phyloP scores from a whole-genome alignment of 2,113 vertebrate genomes.

The Dinomys branickii region DNA sequence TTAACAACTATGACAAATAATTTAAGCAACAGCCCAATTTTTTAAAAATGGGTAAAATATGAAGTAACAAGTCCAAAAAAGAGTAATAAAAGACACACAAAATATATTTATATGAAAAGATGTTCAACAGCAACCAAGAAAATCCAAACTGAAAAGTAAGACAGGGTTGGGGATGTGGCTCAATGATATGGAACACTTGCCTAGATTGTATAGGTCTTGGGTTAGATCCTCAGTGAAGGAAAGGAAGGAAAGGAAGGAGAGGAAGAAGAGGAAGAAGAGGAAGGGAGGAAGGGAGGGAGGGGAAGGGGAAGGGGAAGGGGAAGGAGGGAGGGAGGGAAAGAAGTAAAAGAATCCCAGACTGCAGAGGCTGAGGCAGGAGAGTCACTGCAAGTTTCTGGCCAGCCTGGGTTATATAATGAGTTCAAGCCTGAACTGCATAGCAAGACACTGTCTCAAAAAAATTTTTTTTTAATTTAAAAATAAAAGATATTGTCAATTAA shows the following conservation, averaged over 20 bases:
- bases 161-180: neutral
- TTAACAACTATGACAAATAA: slow-evolving; percentile 17
- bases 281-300: no score
- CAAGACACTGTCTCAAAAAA: neutral
- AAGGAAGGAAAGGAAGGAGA: neutral
- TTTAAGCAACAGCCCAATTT: slow-evolving; percentile 11
- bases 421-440: neutral
- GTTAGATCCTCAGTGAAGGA: neutral
- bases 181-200: neutral
- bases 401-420: neutral
- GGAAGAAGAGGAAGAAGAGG: no score
- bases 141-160: slow-evolving; percentile 22
- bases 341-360: neutral
- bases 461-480: neutral
- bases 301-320: no score
- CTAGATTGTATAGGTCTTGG: neutral
- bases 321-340: no score
- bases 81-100: neutral
- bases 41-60: neutral
- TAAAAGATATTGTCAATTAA: neutral
- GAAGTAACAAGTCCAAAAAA: slow-evolving; percentile 24
- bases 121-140: slow-evolving; percentile 18
- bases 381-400: neutral
- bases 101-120: neutral
- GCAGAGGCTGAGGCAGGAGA: neutral